Evolutionary conservation across 2,797 vertebrate species (phyloP).

Genomic region (Spondyliosoma cantharus): DNA sequence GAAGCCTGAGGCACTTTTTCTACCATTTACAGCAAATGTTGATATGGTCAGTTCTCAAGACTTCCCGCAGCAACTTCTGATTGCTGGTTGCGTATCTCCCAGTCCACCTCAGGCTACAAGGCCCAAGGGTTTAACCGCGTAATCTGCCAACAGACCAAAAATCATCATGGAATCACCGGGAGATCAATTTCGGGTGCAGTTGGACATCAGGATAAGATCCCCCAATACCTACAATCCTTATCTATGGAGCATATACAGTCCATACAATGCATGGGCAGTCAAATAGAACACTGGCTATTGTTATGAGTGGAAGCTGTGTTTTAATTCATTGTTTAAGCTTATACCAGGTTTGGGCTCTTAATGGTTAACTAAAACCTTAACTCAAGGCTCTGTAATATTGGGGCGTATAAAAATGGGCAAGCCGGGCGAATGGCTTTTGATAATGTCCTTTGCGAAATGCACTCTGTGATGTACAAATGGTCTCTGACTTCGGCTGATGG

Average conservation of each 20-base stretch:
- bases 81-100: background rate
- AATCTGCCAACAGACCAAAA: background rate
- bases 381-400: conserved; percentile 10
- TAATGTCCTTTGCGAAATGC: conserved; percentile 25
- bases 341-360: background rate
- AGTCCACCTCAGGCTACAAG: background rate
- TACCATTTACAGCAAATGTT: background rate
- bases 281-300: background rate
- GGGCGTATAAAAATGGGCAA: conserved; percentile 6
- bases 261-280: background rate
- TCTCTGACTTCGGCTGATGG: conserved; percentile 43
- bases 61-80: background rate
- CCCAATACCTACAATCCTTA: background rate
- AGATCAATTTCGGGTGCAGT: background rate
- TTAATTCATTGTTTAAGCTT: conserved; percentile 12
- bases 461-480: conserved; percentile 49
- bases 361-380: background rate
- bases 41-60: background rate
- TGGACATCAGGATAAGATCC: background rate
- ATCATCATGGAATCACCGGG: background rate
- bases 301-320: background rate
- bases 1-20: background rate
- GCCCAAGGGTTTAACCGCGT: background rate
- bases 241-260: too few species aligned
- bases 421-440: conserved; percentile 16